These are phyloP conservation scores for Hemibagrus wyckioides DNA, from an alignment of 2,113 vertebrate species.

Conservation along the genomic window DNA sequence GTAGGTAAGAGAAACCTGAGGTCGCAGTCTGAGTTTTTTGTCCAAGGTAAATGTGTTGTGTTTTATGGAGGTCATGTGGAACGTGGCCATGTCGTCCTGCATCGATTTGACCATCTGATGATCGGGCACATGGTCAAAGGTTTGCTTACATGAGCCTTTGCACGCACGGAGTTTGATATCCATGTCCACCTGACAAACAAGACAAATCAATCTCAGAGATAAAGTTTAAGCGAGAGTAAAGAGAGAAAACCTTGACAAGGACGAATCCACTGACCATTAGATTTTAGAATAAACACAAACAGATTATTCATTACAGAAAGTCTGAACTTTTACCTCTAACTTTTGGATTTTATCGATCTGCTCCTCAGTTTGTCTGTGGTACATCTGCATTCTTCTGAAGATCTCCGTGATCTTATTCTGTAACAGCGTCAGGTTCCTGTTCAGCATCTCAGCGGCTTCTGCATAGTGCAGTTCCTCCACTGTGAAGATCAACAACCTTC, in stretches of 20 bases:
- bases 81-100: constrained; percentile 33
- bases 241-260: constrained; percentile 31
- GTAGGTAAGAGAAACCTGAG: constrained; percentile 24
- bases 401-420: constrained; percentile 52
- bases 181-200: constrained; percentile 70
- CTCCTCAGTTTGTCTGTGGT: constrained; percentile 33
- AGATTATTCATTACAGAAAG: background rate
- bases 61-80: background rate
- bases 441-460: constrained; percentile 47
- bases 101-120: constrained; percentile 39
- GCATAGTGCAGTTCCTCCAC: constrained; percentile 62
- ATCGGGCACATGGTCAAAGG: constrained; percentile 51
- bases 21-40: constrained; percentile 45
- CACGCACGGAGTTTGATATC: constrained; percentile 73
- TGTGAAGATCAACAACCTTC: constrained; percentile 38
- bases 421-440: constrained; percentile 60
- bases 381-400: constrained; percentile 47
- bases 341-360: constrained; percentile 63
- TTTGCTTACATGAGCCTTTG: constrained; percentile 65
- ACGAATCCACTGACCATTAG: background rate
- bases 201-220: constrained; percentile 39
- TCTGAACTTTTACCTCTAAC: constrained; percentile 64
- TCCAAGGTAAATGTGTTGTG: background rate
- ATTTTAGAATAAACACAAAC: background rate
- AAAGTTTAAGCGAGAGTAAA: constrained; percentile 45